Evolutionary conservation across 2,797 vertebrate species (phyloP), one percentile per base, ranked within the genome.

Genomic region (Uromys caudimaculatus): DNA sequence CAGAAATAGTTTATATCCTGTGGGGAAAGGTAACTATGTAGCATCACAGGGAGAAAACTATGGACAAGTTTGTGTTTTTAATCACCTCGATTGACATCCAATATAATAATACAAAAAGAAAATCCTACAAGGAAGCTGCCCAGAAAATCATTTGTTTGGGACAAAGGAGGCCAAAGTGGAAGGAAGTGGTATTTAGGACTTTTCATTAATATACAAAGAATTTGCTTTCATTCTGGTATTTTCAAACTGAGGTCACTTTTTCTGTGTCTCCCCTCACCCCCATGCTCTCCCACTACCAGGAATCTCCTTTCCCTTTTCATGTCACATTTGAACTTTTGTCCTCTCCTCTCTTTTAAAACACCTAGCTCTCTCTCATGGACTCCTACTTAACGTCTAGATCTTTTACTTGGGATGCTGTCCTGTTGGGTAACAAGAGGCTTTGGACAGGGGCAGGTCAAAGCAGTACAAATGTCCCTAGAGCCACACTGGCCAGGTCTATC

Each of bases 91-190:
- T 13, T 88, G 73, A 41, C 62, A 76, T 91, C 21, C 16, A 89
- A 88, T 56, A 71, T 21, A 64, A 35, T 52, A 17, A 77, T 58
- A 76, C 38, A 56, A 13, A 58, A 67, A 81, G 62, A 69, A 71
- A 8, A 56, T 41, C 23, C 67, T 71, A 73, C 13, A 79, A 82
- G 24, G 64, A 92, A 75, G 73, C 50, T 93, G 54, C 50, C 85
- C 14, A 78, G 58, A 90, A 54, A 93, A 82, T 92, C 54, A 60
- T 90, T 67, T 85, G 62, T 81, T 96, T 92, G 90, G n/a, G 54
- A 29, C 16, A 19, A 85, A 95, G 81, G 75, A 89, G 13, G 16
- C 16, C 38, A 35, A 67, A 29, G 35, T 38, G 44, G n/a, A 69
- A 90, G 60, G 23, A 83, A 75, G 52, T 82, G 38, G 10, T 21